Evolutionary conservation across 2,797 vertebrate genomes (phyloP).

Genomic region (Cuculus canorus): DNA sequence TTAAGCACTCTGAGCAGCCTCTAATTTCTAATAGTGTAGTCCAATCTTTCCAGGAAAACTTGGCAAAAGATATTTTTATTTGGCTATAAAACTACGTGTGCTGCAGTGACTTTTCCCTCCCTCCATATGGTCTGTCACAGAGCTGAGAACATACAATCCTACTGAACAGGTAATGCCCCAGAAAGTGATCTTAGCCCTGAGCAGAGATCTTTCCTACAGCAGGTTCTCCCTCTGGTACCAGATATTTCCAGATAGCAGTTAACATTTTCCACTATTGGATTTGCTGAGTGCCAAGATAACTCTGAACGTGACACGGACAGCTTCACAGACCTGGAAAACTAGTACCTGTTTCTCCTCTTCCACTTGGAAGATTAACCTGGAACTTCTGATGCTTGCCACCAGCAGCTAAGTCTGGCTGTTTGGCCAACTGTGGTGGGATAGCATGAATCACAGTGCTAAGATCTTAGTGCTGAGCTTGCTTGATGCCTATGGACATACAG

Average conservation of each 20-base stretch:
- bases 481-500: neutral
- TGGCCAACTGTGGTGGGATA: neutral
- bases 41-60: neutral
- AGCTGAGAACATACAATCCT: neutral
- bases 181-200: neutral
- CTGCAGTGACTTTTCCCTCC: neutral
- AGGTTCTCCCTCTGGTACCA: neutral
- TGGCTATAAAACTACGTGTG: neutral
- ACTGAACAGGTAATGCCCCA: neutral
- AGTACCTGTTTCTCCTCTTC: neutral
- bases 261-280: neutral
- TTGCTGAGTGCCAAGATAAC: neutral
- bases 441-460: neutral
- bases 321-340: constrained; percentile 5
- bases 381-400: neutral
- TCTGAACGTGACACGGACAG: neutral
- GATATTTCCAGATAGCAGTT: neutral
- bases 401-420: neutral
- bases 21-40: neutral
- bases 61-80: neutral
- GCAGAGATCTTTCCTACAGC: neutral
- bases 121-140: neutral
- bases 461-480: neutral
- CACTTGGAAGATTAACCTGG: neutral
- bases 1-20: neutral